Conservation (phyloP, 2,888 invertebrate species). For the Euzophera pinguis region DNA sequence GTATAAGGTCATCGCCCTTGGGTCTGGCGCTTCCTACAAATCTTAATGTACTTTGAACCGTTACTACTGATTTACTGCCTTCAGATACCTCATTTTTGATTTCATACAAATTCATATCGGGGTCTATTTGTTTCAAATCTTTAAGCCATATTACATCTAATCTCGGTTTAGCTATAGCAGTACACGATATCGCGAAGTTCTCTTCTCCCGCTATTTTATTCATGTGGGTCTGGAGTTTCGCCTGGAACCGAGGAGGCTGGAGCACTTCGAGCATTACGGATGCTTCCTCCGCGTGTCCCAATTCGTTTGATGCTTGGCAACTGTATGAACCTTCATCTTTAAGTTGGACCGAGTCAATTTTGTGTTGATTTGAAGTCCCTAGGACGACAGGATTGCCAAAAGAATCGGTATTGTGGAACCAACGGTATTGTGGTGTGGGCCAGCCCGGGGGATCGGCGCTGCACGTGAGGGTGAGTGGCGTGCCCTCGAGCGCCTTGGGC, state of each 20-base stretch:
- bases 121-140: slow-evolving; percentile 88
- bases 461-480: slow-evolving; percentile 90
- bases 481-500: slow-evolving; percentile 91
- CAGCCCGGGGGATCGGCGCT: slow-evolving; percentile 94
- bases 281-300: slow-evolving; percentile 92
- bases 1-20: slow-evolving; percentile 86
- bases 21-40: slow-evolving; percentile 90
- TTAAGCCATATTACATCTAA: slow-evolving; percentile 93
- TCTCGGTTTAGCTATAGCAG: slow-evolving; percentile 92
- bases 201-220: slow-evolving; percentile 89
- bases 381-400: slow-evolving; percentile 82
- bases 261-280: slow-evolving; percentile 92
- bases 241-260: slow-evolving; percentile 91
- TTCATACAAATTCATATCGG: slow-evolving; percentile 88
- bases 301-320: slow-evolving; percentile 93
- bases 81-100: slow-evolving; percentile 89
- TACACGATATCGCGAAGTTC: slow-evolving; percentile 89
- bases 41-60: slow-evolving; percentile 89
- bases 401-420: slow-evolving; percentile 90
- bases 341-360: slow-evolving; percentile 90
- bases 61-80: slow-evolving; percentile 88
- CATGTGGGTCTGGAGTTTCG: slow-evolving; percentile 90
- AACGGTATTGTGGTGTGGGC: slow-evolving; percentile 93
- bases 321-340: slow-evolving; percentile 93
- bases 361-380: slow-evolving; percentile 89